These are phyloP conservation scores for Drosophila mercatorum DNA, from an alignment of 2,888 invertebrate genomes.

Conservation along the genomic window DNA sequence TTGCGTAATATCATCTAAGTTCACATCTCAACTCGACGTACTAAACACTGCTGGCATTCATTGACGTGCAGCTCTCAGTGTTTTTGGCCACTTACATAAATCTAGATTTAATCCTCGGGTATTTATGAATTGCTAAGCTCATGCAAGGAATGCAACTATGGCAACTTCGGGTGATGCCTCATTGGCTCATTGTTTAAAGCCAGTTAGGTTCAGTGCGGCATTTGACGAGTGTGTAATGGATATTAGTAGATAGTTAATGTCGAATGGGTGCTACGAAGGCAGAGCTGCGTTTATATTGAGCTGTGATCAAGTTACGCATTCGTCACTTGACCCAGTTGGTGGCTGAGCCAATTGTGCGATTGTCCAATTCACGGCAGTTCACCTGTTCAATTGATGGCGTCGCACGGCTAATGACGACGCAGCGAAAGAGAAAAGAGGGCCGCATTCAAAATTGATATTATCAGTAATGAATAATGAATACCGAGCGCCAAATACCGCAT, in stretches of 20 bases:
- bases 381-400: constrained; percentile 42
- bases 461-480: constrained; percentile 44
- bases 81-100: constrained; percentile 3
- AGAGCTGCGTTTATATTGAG: constrained; percentile 5
- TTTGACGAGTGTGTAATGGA: neutral
- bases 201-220: neutral
- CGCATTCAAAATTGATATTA: constrained; percentile 42
- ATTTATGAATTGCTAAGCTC: neutral
- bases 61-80: neutral
- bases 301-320: constrained; percentile 41
- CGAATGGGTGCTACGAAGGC: neutral
- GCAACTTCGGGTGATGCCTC: neutral
- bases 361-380: constrained; percentile 8
- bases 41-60: no score
- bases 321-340: constrained; percentile 48
- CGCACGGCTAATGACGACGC: constrained; percentile 36
- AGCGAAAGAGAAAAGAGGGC: constrained; percentile 13
- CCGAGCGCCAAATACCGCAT: constrained; percentile 42
- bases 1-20: neutral
- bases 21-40: neutral
- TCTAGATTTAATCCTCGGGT: neutral
- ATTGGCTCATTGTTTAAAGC: neutral
- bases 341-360: constrained; percentile 1
- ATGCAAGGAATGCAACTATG: neutral
- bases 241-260: neutral